Percentiles rank a stretch among this genome's conserved stretches.
These are phyloP conservation scores for Hyperoodon ampullatus DNA, from an alignment of 2,113 vertebrate species.

Conservation along the genomic window DNA sequence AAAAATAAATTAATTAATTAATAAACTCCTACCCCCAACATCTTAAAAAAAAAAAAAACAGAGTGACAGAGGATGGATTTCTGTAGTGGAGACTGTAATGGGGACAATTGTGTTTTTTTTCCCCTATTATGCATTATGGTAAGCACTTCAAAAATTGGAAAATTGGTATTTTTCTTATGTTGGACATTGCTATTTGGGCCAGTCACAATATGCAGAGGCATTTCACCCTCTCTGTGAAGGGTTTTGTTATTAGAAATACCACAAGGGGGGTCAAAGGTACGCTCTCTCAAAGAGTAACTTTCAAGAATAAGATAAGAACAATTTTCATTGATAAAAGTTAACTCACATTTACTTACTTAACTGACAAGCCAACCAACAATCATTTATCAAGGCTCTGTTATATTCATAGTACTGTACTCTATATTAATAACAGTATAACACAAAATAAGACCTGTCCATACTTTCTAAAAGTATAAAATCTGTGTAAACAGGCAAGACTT, in stretches of 20 bases:
- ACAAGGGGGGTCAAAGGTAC: neutral
- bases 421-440: neutral
- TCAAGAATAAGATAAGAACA: neutral
- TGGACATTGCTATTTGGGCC: neutral
- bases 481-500: neutral
- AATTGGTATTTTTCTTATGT: neutral
- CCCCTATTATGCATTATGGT: neutral
- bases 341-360: conserved; percentile 24
- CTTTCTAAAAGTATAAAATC: neutral
- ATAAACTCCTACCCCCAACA: no score
- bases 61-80: neutral
- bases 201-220: neutral
- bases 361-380: neutral
- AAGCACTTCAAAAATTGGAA: neutral
- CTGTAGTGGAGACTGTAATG: neutral
- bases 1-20: no score
- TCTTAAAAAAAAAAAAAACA: neutral
- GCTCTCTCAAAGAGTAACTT: neutral
- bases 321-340: conserved; percentile 42
- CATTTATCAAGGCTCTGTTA: neutral
- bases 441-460: neutral
- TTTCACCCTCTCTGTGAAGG: neutral
- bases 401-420: neutral
- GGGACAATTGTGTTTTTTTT: neutral
- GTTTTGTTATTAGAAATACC: conserved; percentile 29